Percentiles rank a stretch among this genome's conserved stretches.
These are phyloP conservation scores for Cataglyphis altisquamis DNA, from an alignment of 2,888 invertebrate species.

Conservation along the genomic window DNA sequence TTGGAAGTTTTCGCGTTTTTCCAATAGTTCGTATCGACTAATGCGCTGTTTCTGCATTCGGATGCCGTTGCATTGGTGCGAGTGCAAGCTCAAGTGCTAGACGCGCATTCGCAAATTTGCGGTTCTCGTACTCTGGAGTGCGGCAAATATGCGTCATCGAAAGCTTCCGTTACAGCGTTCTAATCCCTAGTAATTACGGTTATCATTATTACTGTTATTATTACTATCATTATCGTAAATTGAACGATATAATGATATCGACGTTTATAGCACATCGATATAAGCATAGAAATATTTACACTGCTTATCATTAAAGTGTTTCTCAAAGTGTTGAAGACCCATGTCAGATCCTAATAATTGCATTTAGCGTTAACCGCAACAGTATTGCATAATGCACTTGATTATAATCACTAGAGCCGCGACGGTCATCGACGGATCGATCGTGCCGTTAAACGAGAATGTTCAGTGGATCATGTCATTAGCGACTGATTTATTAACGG, in stretches of 20 bases:
- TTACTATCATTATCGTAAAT: background rate
- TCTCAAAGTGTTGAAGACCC: background rate
- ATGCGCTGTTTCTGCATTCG: constrained; percentile 25
- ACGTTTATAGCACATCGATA: background rate
- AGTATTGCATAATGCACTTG: constrained; percentile 16
- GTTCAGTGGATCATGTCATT: constrained; percentile 34
- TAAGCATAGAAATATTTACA: background rate
- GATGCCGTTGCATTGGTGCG: background rate
- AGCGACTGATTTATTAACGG: constrained; percentile 48
- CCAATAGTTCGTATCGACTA: constrained; percentile 20
- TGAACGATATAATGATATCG: background rate
- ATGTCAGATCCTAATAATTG: constrained; percentile 9
- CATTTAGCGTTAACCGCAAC: background rate
- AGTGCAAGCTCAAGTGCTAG: constrained; percentile 62
- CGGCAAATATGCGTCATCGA: constrained; percentile 63
- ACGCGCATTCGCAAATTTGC: constrained; percentile 67
- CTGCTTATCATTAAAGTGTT: background rate
- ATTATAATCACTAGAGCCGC: constrained; percentile 17
- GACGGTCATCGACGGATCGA: constrained; percentile 33
- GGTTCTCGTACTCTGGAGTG: constrained; percentile 60
- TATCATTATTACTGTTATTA: background rate
- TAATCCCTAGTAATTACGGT: constrained; percentile 32
- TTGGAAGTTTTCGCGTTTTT: constrained; percentile 23
- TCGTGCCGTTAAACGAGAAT: constrained; percentile 34
- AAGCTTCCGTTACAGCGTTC: constrained; percentile 42